Base-by-base conservation (phyloP, 2,113 vertebrate genomes). In the Ibidorhyncha struthersii region DNA sequence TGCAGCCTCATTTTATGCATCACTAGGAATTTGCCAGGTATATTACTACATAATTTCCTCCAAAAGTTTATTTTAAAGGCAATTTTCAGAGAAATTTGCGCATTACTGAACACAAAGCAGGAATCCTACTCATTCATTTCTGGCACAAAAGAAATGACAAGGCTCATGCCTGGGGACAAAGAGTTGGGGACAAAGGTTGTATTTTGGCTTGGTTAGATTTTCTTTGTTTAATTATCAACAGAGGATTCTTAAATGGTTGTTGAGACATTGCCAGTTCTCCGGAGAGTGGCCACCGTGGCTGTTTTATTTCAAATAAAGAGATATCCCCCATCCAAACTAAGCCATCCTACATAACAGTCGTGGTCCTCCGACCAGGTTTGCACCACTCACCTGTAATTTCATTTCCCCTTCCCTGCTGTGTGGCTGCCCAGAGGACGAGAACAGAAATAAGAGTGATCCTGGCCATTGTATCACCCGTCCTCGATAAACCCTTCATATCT, bases 381-480 rank as follows among this genome's bases (percentile, higher is more conserved):
- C 56, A 52, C 76, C 80, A 96, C 97, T 96, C 61, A 97, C 97
- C 97, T 94, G 96, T 96, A 49, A 96, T 93, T 74, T 80, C 95
- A 76, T 86, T 93, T 79, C 91, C 96, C 36, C 17, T 67, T 88
- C 90, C 94, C 41, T 80, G 73, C 8, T 0, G 45, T 17, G 29
- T 23, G 41, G 81, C 66, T 86, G 90, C 71, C 85, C 91, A 95
- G 78, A 97, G 29, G 40, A 94, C 38, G 47, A 97, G 76, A 77
- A 94, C 38, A 84, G 76, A 91, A 84, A 55, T 20, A 26, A 97
- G 9, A 40, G 69, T 14, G 65, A 93, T 70, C 58, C 72, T 93
- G 77, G 53, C 36, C 74, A 84, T 34, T 22, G 26, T 8, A 56
- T 63, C 13, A 1, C 41, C 76, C 1, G 4, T 81, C 52, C 30